Percentiles rank a stretch among this genome's conserved stretches.
Conservation (phyloP, 2,797 vertebrate genomes). For the Rhinoraja longicauda region DNA sequence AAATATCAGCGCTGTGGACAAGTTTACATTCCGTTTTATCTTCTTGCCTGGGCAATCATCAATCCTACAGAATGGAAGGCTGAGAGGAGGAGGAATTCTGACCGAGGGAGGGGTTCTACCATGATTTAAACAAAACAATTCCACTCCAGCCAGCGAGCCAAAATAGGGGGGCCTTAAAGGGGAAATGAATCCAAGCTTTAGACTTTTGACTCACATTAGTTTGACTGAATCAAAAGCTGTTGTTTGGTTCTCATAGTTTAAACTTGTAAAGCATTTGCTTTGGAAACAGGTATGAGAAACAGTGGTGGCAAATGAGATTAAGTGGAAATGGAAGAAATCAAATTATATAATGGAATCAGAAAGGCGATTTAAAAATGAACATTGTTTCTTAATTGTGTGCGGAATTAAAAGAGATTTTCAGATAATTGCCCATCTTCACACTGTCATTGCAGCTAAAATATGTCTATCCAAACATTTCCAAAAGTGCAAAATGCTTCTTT, state of each 20-base stretch:
- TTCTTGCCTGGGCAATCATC: neutral
- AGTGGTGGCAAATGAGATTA: neutral
- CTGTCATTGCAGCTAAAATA: neutral
- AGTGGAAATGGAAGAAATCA: neutral
- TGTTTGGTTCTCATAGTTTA: constrained; percentile 8
- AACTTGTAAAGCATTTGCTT: too few species aligned
- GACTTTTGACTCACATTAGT: neutral
- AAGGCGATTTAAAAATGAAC: neutral
- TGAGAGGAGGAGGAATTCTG: neutral
- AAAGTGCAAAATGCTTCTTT: neutral
- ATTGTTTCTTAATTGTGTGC: neutral
- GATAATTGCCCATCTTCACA: neutral
- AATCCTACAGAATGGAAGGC: neutral
- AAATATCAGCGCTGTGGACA: neutral
- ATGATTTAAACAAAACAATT: neutral
- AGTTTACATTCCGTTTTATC: neutral
- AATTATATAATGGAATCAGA: too few species aligned
- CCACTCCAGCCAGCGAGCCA: neutral
- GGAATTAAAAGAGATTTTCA: neutral
- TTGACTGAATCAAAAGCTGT: constrained; percentile 11
- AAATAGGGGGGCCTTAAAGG: neutral
- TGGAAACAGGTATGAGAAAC: neutral
- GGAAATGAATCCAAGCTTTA: neutral
- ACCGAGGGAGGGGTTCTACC: neutral
- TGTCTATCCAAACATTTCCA: neutral